Evolutionary conservation across 2,113 vertebrate genomes (phyloP).

Genomic region (Entelurus aequoreus): DNA sequence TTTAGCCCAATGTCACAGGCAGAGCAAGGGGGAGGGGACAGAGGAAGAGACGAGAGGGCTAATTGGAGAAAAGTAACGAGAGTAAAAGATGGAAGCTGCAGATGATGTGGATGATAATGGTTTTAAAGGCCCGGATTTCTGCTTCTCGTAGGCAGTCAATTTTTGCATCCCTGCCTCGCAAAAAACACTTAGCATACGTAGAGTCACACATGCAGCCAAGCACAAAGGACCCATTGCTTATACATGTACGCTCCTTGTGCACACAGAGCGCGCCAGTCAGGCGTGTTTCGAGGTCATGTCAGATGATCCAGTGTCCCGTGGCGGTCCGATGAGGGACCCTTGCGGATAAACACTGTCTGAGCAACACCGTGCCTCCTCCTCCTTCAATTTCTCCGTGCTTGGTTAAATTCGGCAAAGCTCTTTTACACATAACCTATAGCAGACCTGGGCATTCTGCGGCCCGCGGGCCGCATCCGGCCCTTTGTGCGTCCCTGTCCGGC

Average conservation of each 20-base stretch:
- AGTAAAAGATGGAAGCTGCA: slow-evolving; percentile 14
- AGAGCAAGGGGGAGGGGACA: slow-evolving; percentile 57
- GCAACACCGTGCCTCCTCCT: slow-evolving; percentile 34
- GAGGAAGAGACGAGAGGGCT: slow-evolving; percentile 3
- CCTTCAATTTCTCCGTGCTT: slow-evolving; percentile 9
- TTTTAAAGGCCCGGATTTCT: no score
- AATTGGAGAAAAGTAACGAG: slow-evolving; percentile 10
- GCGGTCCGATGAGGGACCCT: slow-evolving; percentile 36
- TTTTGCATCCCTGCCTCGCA: slow-evolving; percentile 43
- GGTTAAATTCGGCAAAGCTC: slow-evolving; percentile 4
- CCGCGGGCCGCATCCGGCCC: no score
- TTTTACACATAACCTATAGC: slow-evolving; percentile 6
- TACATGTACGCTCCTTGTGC: slow-evolving; percentile 16
- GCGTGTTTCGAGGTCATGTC: slow-evolving; percentile 37
- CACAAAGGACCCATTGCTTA: slow-evolving; percentile 33
- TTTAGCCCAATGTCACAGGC: slow-evolving; percentile 69
- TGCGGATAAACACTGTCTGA: slow-evolving; percentile 20
- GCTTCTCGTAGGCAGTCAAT: slow-evolving; percentile 2
- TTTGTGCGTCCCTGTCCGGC: no score
- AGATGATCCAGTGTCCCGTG: slow-evolving; percentile 35
- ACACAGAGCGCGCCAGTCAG: slow-evolving; percentile 23
- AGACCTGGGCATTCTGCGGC: no score
- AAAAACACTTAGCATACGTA: slow-evolving; percentile 48
- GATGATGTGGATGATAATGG: slow-evolving; percentile 21
- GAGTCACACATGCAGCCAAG: slow-evolving; percentile 49